A percentile compares a stretch with the other conserved stretches of the same genome.
phyloP scores from a whole-genome alignment of 2,888 invertebrate genomes.

The Chymomyza amoena region DNA sequence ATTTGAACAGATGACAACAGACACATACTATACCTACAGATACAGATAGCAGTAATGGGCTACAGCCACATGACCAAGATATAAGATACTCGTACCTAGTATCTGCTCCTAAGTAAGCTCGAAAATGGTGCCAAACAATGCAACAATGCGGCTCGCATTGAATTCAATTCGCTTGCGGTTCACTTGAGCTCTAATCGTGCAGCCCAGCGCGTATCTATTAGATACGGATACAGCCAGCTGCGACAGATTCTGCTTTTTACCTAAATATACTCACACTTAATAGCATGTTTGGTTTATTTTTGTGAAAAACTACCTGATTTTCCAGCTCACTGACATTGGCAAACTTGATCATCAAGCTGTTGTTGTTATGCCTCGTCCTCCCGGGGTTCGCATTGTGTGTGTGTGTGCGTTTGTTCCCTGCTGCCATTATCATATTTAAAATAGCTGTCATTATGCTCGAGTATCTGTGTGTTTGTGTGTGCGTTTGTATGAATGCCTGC shows the following conservation, averaged over 20 bases:
- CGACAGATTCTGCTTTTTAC: not conserved
- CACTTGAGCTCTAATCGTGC: not conserved
- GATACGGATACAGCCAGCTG: constrained; percentile 2
- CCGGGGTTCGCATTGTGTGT: not conserved
- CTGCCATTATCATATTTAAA: constrained; percentile 51
- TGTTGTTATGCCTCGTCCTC: constrained; percentile 5
- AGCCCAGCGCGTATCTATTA: not conserved
- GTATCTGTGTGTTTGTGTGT: not conserved
- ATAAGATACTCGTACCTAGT: not conserved
- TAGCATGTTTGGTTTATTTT: constrained; percentile 21
- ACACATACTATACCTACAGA: not conserved
- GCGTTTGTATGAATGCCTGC: not conserved
- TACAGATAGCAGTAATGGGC: not conserved
- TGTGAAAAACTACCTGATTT: constrained; percentile 69
- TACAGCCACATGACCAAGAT: not conserved
- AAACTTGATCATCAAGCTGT: not conserved
- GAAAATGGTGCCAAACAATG: not conserved
- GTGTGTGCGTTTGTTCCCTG: not conserved
- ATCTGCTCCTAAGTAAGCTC: not conserved
- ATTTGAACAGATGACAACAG: not conserved
- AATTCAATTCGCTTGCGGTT: not conserved
- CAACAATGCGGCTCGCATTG: not conserved
- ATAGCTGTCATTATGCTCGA: constrained; percentile 38
- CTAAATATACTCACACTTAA: constrained; percentile 11
- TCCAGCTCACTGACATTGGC: constrained; percentile 41